Percentiles rank a stretch among this genome's conserved stretches.
Evolutionary conservation across 2,797 vertebrate genomes (phyloP).

Genomic region (Dallia pectoralis): DNA sequence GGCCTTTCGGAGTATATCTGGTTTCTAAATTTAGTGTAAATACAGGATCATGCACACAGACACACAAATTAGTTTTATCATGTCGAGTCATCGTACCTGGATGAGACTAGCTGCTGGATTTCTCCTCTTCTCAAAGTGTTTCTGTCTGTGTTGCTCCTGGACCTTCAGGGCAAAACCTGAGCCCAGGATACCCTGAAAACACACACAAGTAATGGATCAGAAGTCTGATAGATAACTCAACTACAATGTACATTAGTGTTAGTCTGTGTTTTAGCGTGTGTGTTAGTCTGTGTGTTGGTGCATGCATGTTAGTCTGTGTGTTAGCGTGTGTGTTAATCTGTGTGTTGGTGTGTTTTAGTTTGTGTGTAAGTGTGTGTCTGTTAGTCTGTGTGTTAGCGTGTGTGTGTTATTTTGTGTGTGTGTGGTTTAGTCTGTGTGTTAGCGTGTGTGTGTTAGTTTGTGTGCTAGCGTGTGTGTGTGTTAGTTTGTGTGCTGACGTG

Average conservation of each 20-base stretch:
- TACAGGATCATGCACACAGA: constrained; percentile 33
- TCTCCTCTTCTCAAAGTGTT: constrained; percentile 98
- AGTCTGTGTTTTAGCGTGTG: neutral
- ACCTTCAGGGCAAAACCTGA: constrained; percentile 98
- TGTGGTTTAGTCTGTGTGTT: constrained; percentile 1
- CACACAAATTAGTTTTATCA: constrained; percentile 11
- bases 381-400: too few species aligned
- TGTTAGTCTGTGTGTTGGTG: neutral
- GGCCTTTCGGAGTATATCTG: neutral
- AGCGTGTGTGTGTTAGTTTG: constrained; percentile 5
- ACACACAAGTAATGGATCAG: constrained; percentile 7
- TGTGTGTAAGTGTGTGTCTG: constrained; percentile 20
- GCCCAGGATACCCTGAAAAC: constrained; percentile 89
- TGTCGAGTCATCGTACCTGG: constrained; percentile 78
- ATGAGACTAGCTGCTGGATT: constrained; percentile 97
- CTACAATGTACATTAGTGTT: constrained; percentile 3
- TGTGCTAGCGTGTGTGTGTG: constrained; percentile 7
- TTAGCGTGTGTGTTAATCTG: neutral
- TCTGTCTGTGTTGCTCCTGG: constrained; percentile 97
- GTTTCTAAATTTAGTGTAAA: too few species aligned
- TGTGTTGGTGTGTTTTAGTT: constrained; percentile 4
- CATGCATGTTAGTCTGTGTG: constrained; percentile 10
- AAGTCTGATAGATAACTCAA: neutral
- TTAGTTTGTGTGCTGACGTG: neutral
- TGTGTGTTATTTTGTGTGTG: constrained; percentile 17